These are phyloP conservation scores for Leptopilina clavipes DNA, from an alignment of 1,140 invertebrate species.

Conservation along the genomic window DNA sequence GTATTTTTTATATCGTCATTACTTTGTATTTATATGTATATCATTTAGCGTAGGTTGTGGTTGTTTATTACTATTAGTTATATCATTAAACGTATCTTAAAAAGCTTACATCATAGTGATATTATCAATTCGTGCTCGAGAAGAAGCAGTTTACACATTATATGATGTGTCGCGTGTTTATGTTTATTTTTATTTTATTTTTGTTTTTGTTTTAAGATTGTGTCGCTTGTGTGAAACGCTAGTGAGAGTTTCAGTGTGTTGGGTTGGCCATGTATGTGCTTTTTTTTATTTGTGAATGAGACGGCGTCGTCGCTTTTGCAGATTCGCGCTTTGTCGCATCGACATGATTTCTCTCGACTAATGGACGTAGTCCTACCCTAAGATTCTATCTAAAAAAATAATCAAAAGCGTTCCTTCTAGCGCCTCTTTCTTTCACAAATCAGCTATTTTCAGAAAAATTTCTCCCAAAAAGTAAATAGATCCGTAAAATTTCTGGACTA, in stretches of 20 bases:
- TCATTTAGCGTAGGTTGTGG: conserved; percentile 53
- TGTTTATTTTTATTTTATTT: neutral
- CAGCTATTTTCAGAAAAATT: neutral
- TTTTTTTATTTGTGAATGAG: conserved; percentile 39
- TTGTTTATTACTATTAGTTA: conserved; percentile 54
- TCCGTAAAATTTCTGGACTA: too few relatives aligned
- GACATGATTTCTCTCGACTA: conserved; percentile 27
- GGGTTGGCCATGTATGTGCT: conserved; percentile 39
- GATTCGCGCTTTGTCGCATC: conserved; percentile 37
- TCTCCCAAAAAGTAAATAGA: too few relatives aligned
- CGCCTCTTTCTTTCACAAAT: neutral
- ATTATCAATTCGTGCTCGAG: conserved; percentile 71
- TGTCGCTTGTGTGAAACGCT: conserved; percentile 37
- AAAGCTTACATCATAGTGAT: conserved; percentile 73
- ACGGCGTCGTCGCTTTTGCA: conserved; percentile 33
- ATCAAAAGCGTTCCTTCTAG: neutral
- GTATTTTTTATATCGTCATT: conserved; percentile 64
- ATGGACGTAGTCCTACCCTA: conserved; percentile 26
- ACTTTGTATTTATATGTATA: conserved; percentile 62
- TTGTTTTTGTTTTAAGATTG: conserved; percentile 30
- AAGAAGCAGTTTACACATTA: conserved; percentile 60
- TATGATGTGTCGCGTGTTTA: conserved; percentile 54
- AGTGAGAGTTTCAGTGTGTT: conserved; percentile 1
- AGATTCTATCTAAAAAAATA: conserved; percentile 31
- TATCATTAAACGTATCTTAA: conserved; percentile 64